Conservation (phyloP, 2,797 vertebrate species). For the Acomys russatus region DNA sequence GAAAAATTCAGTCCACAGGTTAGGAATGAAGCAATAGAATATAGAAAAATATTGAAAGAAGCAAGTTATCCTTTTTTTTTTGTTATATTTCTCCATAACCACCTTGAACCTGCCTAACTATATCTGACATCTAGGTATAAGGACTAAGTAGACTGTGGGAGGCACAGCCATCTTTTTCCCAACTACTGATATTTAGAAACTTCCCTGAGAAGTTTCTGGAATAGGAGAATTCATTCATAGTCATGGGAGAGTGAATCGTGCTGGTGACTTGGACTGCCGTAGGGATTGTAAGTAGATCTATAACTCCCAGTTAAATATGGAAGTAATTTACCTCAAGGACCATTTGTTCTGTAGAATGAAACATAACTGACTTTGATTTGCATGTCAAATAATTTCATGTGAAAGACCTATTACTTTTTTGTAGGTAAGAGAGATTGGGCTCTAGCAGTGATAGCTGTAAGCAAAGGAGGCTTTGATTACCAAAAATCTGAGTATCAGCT, state of each 20-base stretch:
- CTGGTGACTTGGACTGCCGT: not conserved
- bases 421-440: not conserved
- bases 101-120: not conserved
- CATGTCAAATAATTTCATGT: not conserved
- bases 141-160: not conserved
- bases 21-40: slow-evolving; percentile 10
- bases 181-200: not conserved
- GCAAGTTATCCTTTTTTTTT: not conserved
- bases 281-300: not conserved
- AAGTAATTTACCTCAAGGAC: not conserved
- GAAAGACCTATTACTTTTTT: not conserved
- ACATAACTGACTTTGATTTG: not conserved
- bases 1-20: not conserved
- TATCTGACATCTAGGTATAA: slow-evolving; percentile 1
- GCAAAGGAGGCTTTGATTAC: not conserved
- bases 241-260: not conserved
- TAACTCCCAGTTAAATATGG: not conserved
- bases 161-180: not conserved
- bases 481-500: not conserved
- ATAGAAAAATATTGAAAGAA: not conserved
- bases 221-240: not conserved
- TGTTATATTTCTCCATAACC: slow-evolving; percentile 8
- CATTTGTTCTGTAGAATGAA: not conserved
- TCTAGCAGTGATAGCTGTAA: not conserved
- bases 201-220: not conserved